Evolutionary conservation across 2,113 vertebrate species (phyloP).

Genomic region (Suncus etruscus): DNA sequence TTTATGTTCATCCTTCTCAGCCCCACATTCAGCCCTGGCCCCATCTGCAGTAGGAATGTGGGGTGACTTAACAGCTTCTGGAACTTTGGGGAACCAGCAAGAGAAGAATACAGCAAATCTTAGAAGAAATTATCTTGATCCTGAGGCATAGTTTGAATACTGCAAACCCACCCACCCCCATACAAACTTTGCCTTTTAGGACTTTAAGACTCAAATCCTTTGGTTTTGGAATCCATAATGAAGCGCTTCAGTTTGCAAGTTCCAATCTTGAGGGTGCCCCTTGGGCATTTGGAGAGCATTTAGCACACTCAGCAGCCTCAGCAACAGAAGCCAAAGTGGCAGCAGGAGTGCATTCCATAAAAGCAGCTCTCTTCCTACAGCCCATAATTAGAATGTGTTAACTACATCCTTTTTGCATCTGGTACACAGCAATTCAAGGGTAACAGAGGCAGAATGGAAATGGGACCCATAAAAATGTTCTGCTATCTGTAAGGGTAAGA

Average conservation of each 20-base stretch:
- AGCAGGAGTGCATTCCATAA: constrained; percentile 81
- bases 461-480: constrained; percentile 76
- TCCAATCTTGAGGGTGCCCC: constrained; percentile 75
- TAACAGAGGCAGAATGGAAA: constrained; percentile 78
- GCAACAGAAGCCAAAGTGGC: constrained; percentile 80
- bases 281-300: constrained; percentile 82
- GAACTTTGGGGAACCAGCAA: neutral
- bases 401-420: constrained; percentile 84
- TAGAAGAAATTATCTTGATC: constrained; percentile 55
- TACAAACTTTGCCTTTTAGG: constrained; percentile 61
- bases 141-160: constrained; percentile 35
- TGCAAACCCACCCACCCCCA: neutral
- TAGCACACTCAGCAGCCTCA: constrained; percentile 77
- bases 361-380: constrained; percentile 79
- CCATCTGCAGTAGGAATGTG: neutral
- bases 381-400: constrained; percentile 83
- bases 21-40: neutral
- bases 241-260: constrained; percentile 74
- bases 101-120: constrained; percentile 43
- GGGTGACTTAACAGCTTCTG: constrained; percentile 37
- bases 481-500: constrained; percentile 71
- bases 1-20: neutral
- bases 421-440: constrained; percentile 78
- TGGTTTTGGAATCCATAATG: constrained; percentile 74
- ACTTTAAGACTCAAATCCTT: constrained; percentile 65